Base-by-base conservation (phyloP, 2,113 vertebrate species). In the Pedetes capensis region DNA sequence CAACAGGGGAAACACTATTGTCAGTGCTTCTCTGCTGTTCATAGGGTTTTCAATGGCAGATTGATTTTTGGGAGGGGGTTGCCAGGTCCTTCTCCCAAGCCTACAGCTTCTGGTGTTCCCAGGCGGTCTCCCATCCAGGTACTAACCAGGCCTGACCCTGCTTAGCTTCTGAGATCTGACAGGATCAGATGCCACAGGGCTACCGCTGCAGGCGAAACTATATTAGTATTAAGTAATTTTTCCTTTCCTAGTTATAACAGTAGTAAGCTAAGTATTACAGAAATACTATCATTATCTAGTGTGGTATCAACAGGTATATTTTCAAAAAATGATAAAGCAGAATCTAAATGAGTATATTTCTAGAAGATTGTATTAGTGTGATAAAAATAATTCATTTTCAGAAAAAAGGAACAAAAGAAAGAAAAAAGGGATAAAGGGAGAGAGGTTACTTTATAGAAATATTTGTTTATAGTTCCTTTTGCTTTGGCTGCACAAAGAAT, bases 211-310 rank as follows among this genome's bases (percentile, higher is more conserved):
- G n/a, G n/a, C n/a, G 22, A 93, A 91, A 93, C 11, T 47, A 78
- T 11, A 90, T 78, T 18, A 92, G 53, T 86, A 87, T 92, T 84
- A 82, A 88, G 16, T 53, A 91, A 80, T 66, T 49, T 22, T 85
- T 68, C 37, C 7, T 5, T 76, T 74, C 79, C 29, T 79, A 49
- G 7, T 80, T 39, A 12, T 89, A 87, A 80, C 25, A 76, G 8
- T 64, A 84, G 27, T 59, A 91, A 95, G 27, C 11, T 80, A 86
- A 85, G 11, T 82, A 23, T 82, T 74, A 25, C 5, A 93, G 47
- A 91, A 90, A 94, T 55, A 53, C 6, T 49, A 10, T 53, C 34
- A 51, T 51, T 17, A 87, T 82, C 4, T 9, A 61, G 23, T 49
- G n/a, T n/a, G n/a, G n/a, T n/a, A n/a, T n/a, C n/a, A 82, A 47